Conservation (phyloP, 1,140 invertebrate species). For the Carcinoscorpius rotundicauda region DNA sequence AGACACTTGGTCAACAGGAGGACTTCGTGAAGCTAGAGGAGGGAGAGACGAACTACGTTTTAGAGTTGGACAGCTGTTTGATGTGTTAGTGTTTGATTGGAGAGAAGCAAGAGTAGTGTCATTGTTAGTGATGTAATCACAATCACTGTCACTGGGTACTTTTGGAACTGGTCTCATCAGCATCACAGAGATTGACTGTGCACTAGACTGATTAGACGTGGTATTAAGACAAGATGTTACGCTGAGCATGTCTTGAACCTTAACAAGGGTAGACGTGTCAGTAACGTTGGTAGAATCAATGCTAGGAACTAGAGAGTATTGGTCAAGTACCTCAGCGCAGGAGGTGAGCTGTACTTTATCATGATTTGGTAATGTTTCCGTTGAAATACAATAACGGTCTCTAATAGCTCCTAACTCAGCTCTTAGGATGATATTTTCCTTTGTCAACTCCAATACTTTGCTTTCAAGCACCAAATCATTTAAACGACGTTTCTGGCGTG, state of each 20-base stretch:
- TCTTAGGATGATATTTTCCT: constrained; percentile 85
- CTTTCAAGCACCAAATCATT: constrained; percentile 95
- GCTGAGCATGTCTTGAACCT: not conserved
- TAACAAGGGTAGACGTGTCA: not conserved
- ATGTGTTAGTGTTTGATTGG: not conserved
- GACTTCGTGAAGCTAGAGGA: not conserved
- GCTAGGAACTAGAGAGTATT: not conserved
- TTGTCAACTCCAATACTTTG: constrained; percentile 79
- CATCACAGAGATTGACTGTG: not conserved
- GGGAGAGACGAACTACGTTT: not conserved
- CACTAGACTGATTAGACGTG: not conserved
- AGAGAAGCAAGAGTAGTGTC: not conserved
- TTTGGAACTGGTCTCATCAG: not conserved
- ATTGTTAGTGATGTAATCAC: not conserved
- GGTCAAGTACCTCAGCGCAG: too few species aligned
- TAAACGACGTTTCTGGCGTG: constrained; percentile 83
- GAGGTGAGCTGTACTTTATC: not conserved
- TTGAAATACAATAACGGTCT: constrained; percentile 56
- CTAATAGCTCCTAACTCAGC: constrained; percentile 83
- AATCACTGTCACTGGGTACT: not conserved
- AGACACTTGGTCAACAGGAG: not conserved
- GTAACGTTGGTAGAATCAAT: not conserved
- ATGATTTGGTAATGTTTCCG: not conserved
- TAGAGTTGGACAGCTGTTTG: not conserved
- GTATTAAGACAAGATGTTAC: not conserved